phyloP scores from a whole-genome alignment of 2,888 invertebrate species.

The Lycophotia porphyrea region DNA sequence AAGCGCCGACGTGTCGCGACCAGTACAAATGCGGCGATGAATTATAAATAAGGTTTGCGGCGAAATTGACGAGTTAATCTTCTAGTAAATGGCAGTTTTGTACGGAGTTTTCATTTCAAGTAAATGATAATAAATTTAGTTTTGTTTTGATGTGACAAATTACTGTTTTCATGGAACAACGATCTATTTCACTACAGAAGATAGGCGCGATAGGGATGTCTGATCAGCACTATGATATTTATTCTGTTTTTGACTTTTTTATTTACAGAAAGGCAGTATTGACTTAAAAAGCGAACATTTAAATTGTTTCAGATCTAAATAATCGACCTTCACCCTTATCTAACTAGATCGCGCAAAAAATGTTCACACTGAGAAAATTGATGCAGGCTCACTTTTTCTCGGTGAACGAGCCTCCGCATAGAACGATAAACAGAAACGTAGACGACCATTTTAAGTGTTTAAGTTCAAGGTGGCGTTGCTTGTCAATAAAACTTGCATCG shows the following conservation, averaged over 20 bases:
- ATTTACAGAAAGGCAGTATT: not conserved
- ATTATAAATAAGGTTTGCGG: constrained; percentile 53
- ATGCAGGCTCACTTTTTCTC: no score
- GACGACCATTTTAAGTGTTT: no score
- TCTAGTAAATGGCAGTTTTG: constrained; percentile 34
- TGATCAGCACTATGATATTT: not conserved
- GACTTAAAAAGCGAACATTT: not conserved
- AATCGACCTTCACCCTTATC: no score
- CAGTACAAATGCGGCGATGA: constrained; percentile 46
- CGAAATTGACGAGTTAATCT: constrained; percentile 53
- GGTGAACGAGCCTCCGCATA: no score
- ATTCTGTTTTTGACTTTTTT: not conserved
- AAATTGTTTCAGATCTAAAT: no score
- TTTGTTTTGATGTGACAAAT: constrained; percentile 16
- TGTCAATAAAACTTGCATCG: no score
- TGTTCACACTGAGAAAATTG: not conserved
- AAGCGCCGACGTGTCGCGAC: constrained; percentile 52
- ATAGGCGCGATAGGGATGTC: not conserved
- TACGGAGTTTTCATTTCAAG: constrained; percentile 28
- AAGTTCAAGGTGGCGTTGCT: no score
- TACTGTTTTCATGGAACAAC: not conserved
- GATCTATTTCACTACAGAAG: not conserved
- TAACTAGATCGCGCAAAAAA: not conserved
- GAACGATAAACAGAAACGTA: no score
- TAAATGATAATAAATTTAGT: constrained; percentile 29